Evolutionary conservation across 2,797 vertebrate genomes (phyloP).

Genomic region (Dryobates pubescens): DNA sequence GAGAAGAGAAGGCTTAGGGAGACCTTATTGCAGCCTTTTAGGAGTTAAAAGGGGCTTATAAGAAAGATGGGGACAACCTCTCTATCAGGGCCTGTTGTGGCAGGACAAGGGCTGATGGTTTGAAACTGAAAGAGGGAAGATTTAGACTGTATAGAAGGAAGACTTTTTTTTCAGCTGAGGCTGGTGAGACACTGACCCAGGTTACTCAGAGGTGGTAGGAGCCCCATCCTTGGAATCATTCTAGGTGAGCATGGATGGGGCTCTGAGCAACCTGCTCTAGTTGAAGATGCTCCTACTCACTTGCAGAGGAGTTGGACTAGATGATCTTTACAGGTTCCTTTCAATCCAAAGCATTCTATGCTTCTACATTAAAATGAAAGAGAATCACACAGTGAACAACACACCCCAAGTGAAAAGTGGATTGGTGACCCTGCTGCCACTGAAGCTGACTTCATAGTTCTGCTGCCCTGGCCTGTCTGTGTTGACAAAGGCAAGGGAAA

Average conservation of each 20-base stretch:
- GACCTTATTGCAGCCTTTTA: too few relatives aligned
- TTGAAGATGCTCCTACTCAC: too few relatives aligned
- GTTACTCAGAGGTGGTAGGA: too few relatives aligned
- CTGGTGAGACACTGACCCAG: too few relatives aligned
- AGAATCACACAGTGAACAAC: accelerated
- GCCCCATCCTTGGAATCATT: too few relatives aligned
- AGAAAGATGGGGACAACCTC: too few relatives aligned
- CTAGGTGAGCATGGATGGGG: too few relatives aligned
- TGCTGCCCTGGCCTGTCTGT: neutral
- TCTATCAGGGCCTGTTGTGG: neutral
- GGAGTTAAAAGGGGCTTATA: too few relatives aligned
- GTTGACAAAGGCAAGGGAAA: accelerated
- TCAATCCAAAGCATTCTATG: neutral
- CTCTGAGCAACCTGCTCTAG: too few relatives aligned
- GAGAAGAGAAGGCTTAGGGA: too few relatives aligned
- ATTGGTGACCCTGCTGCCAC: neutral
- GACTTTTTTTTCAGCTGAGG: neutral
- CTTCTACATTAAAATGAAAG: neutral
- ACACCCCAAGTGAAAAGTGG: neutral
- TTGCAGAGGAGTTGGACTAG: too few relatives aligned
- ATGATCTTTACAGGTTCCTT: neutral
- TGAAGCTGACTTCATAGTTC: accelerated
- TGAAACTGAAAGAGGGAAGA: neutral
- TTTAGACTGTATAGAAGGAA: neutral
- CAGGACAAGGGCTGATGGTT: neutral